These are phyloP conservation scores for Penaeus indicus DNA, from an alignment of 1,140 invertebrate genomes.

Conservation along the genomic window DNA sequence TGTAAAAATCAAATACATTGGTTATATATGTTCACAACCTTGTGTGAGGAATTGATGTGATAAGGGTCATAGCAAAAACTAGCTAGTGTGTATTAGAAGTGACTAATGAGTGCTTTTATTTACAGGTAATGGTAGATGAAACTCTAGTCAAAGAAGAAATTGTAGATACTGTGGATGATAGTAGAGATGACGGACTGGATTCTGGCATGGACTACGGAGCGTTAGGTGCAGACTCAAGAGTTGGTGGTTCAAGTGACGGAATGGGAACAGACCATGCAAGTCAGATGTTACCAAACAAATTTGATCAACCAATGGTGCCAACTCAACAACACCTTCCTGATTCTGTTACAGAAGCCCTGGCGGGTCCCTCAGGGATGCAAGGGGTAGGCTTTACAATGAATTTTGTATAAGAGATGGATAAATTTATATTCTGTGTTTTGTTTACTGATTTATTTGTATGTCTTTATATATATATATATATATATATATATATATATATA, in stretches of 20 bases:
- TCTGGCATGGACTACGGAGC: constrained; percentile 51
- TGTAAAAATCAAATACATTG: too few species aligned
- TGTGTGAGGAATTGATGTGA: too few species aligned
- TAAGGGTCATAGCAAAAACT: too few species aligned
- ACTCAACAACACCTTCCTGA: constrained; percentile 45
- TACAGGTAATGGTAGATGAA: constrained; percentile 52
- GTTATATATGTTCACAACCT: too few species aligned
- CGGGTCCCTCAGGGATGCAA: constrained; percentile 55
- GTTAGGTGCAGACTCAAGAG: constrained; percentile 30
- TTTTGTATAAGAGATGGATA: not conserved
- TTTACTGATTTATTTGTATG: not conserved
- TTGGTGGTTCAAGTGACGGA: constrained; percentile 38
- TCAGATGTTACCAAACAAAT: constrained; percentile 48
- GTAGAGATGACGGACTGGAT: constrained; percentile 32
- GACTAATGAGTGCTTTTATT: not conserved
- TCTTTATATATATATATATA: too few species aligned
- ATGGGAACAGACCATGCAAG: constrained; percentile 3
- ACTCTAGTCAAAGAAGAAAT: constrained; percentile 61
- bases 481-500: too few species aligned
- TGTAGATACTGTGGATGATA: constrained; percentile 34
- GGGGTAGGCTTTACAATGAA: constrained; percentile 34
- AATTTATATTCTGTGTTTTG: not conserved
- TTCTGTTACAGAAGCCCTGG: constrained; percentile 45
- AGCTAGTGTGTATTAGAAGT: not conserved
- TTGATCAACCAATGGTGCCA: constrained; percentile 38